phyloP scores from a whole-genome alignment of 1,140 invertebrate species.

The Aradophagus sp. region DNA sequence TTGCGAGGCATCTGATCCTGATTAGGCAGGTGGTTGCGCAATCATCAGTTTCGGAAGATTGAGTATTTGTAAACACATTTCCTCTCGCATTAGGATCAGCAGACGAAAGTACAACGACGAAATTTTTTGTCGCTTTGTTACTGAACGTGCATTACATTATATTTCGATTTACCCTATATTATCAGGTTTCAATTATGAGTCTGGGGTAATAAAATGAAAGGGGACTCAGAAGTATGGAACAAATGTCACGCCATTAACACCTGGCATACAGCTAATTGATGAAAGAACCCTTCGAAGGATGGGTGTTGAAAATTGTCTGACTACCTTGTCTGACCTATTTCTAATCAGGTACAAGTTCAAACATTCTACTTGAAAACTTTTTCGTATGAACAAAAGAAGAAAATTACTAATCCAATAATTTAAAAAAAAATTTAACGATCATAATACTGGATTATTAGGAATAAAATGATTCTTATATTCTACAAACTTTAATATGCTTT shows the following conservation, averaged over 20 bases:
- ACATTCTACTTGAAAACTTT: too few species aligned
- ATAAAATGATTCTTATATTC: too few species aligned
- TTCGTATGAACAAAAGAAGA: too few species aligned
- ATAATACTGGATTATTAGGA: too few species aligned
- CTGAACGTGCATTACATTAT: not conserved
- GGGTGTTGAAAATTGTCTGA: too few species aligned
- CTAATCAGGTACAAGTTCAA: too few species aligned
- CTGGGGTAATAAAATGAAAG: conserved; percentile 10
- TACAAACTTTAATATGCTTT: too few species aligned
- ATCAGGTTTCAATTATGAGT: conserved; percentile 7
- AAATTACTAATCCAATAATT: too few species aligned
- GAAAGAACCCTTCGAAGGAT: conserved; percentile 1
- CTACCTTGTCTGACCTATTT: too few species aligned
- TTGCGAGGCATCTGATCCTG: conserved; percentile 3
- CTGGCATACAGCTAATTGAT: conserved; percentile 17
- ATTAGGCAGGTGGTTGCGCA: conserved; percentile 11
- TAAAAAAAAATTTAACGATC: too few species aligned
- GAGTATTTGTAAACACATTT: not conserved
- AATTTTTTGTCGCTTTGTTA: not conserved
- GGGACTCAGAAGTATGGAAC: not conserved
- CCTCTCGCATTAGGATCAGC: not conserved
- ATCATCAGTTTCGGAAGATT: conserved; percentile 7
- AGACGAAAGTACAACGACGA: not conserved
- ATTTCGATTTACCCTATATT: conserved; percentile 6
- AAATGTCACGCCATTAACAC: conserved; percentile 33